phyloP scores from a whole-genome alignment of 30 jellyfish, hydroid and myxozoan species.

The Morbakka virulenta region DNA sequence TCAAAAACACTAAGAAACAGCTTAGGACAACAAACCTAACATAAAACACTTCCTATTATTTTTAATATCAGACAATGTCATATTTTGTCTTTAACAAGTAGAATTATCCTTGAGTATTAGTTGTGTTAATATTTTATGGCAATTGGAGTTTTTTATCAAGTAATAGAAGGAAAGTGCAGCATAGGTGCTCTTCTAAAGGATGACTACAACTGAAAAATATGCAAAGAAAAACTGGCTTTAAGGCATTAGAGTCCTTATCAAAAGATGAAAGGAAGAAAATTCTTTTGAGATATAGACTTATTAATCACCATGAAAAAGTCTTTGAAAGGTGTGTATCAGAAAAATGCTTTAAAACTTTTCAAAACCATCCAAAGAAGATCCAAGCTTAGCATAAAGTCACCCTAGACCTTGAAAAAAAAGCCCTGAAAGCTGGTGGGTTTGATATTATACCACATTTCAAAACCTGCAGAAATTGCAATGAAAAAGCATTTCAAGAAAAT shows the following conservation, averaged over 20 bases:
- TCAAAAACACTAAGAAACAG: too few relatives aligned
- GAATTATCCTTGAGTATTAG: too few relatives aligned
- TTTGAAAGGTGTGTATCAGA: not conserved
- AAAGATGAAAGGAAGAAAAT: not conserved
- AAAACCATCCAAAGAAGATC: not conserved
- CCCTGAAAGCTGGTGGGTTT: too few relatives aligned
- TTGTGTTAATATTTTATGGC: too few relatives aligned
- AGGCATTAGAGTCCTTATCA: not conserved
- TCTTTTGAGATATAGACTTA: not conserved
- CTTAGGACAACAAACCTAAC: too few relatives aligned
- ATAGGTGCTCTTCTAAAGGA: too few relatives aligned
- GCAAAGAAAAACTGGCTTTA: not conserved
- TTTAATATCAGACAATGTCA: too few relatives aligned
- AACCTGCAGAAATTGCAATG: not conserved
- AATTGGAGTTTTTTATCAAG: too few relatives aligned
- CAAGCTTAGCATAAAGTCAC: not conserved
- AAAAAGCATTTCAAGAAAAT: not conserved
- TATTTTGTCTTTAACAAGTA: too few relatives aligned
- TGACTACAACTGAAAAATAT: not conserved
- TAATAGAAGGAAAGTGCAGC: too few relatives aligned
- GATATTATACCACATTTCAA: not conserved
- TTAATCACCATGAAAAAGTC: not conserved
- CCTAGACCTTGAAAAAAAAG: not conserved
- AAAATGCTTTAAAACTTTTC: slow-evolving; percentile 2
- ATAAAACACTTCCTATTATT: too few relatives aligned